Percentiles rank a stretch among this genome's conserved stretches.
Conservation (phyloP, 2,113 vertebrate genomes). For the Scytalopus superciliaris region DNA sequence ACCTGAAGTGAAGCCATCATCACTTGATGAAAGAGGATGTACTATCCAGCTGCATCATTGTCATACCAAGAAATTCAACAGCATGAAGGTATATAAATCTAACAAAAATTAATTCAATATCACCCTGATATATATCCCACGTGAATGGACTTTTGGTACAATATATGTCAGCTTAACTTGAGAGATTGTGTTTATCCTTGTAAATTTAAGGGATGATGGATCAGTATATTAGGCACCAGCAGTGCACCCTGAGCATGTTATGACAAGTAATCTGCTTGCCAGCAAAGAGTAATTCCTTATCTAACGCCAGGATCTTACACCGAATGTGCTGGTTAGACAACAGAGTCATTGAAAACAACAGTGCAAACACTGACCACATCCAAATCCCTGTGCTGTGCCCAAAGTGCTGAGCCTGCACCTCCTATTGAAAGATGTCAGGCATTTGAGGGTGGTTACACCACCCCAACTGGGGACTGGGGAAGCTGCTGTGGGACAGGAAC, state of each 20-base stretch:
- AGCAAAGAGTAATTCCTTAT: background rate
- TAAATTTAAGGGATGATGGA: constrained; percentile 25
- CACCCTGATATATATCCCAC: background rate
- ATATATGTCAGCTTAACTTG: background rate
- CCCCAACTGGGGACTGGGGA: accelerated
- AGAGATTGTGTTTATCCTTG: background rate
- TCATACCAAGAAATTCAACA: background rate
- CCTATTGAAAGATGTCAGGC: background rate
- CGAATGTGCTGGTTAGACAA: background rate
- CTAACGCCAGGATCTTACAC: background rate
- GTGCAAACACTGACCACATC: background rate
- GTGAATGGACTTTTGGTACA: background rate
- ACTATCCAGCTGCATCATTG: background rate
- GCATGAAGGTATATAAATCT: background rate
- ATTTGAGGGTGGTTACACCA: background rate
- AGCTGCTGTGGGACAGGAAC: background rate
- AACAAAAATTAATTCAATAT: constrained; percentile 1
- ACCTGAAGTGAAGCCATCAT: background rate
- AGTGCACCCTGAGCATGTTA: background rate
- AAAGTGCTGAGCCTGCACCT: background rate
- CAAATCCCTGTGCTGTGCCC: background rate
- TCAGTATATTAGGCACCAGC: background rate
- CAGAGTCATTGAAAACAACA: background rate
- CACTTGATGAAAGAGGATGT: background rate
- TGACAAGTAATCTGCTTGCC: background rate